Evolutionary conservation across 2,113 vertebrate species (phyloP).

Genomic region (Nycticebus coucang): DNA sequence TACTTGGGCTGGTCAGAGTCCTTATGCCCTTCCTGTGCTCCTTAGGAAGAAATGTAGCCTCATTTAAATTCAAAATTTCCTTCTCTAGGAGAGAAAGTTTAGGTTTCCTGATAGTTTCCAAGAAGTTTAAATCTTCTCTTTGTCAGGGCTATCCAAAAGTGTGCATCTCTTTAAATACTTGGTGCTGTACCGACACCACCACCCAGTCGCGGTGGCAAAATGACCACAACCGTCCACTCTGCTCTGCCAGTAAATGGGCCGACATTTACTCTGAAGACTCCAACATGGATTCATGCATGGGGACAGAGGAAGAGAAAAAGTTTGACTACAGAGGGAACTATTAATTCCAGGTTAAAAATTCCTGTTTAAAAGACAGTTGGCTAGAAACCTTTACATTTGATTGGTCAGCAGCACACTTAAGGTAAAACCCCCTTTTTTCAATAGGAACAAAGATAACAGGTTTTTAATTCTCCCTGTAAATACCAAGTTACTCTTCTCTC

Average conservation of each 20-base stretch:
- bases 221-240: neutral
- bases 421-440: neutral
- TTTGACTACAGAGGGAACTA: neutral
- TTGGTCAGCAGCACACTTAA: constrained; percentile 32
- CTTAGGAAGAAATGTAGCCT: constrained; percentile 24
- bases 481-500: neutral
- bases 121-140: neutral
- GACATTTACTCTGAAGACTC: neutral
- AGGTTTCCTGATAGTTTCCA: neutral
- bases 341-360: constrained; percentile 20
- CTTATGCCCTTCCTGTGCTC: constrained; percentile 1
- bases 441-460: neutral
- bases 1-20: neutral
- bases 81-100: constrained; percentile 21
- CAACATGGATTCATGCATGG: neutral
- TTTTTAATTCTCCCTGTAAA: neutral
- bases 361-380: neutral
- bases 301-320: constrained; percentile 3
- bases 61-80: constrained; percentile 27
- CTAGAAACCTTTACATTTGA: neutral
- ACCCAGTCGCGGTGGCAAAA: neutral
- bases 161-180: neutral
- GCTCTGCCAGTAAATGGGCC: neutral
- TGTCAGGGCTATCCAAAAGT: neutral
- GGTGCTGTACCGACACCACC: neutral